Evolutionary conservation across 2,888 invertebrate species (phyloP).

Genomic region (Griposia aprilina): DNA sequence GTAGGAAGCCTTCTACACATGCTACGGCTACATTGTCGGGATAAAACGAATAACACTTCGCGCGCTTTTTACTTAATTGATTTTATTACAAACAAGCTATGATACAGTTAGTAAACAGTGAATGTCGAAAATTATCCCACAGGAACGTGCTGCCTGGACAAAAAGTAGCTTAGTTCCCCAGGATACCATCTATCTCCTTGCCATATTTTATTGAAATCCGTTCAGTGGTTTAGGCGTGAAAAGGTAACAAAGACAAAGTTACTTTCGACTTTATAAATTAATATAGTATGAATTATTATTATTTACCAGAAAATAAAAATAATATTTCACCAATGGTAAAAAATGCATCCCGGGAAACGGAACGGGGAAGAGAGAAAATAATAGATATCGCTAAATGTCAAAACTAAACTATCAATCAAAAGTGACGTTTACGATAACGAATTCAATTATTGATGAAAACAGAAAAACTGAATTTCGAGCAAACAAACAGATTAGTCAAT

Average conservation of each 20-base stretch:
- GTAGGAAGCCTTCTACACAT: neutral
- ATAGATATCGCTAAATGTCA: neutral
- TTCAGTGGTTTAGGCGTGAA: no score
- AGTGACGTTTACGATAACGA: slow-evolving; percentile 1
- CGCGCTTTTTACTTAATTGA: neutral
- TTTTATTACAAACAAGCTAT: neutral
- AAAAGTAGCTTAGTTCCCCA: no score
- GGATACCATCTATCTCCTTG: no score
- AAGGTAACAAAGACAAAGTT: no score
- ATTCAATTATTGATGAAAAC: slow-evolving; percentile 13
- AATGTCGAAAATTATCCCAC: no score
- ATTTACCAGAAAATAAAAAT: neutral
- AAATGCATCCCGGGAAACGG: neutral
- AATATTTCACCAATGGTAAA: neutral
- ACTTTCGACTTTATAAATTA: no score
- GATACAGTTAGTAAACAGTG: neutral
- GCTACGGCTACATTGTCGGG: no score
- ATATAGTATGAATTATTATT: neutral
- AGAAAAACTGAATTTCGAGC: neutral
- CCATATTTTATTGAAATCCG: no score
- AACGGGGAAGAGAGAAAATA: neutral
- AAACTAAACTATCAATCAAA: slow-evolving; percentile 8
- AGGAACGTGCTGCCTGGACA: no score
- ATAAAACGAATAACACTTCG: no score
- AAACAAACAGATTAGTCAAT: slow-evolving; percentile 1